Evolutionary conservation across 92 coral and sea anemone genomes (phyloP), one percentile per base, ranked within the genome.

Genomic region (Epizoanthus fatuus): DNA sequence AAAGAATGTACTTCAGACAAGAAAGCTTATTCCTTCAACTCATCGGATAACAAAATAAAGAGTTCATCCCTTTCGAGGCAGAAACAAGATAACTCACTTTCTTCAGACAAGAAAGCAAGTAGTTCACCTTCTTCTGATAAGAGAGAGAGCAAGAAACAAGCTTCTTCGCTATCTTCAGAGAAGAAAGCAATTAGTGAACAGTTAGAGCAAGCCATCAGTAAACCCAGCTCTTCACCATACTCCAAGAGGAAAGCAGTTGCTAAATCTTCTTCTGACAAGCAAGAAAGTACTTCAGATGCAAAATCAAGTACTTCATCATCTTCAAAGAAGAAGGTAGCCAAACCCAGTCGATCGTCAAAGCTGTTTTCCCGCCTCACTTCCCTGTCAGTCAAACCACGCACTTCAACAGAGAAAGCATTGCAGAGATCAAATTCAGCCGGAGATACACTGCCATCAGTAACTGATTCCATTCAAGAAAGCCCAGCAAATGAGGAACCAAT

Each of bases 341-440:
- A 77, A 22, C 82, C 49, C 22, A 77, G 82, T 77, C 82, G 82
- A 17, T 77, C 82, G 3, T 42, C 70, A 42, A 77, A 77, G 70
- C 44, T 77, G 8, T 62, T 77, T 77, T 77, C 82, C 0, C 82
- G 82, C 17, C 32, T 77, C 55, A 77, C n/a, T 10, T 42, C 82
- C 37, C 82, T 77, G 12, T 39, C 82, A 0, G 25, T 77, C 57
- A 77, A 77, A 62, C 82, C 82, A 3, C 82, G 82, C 8, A 37
- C 8, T 8, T 40, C 19, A 42, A 17, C 69, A 60, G 82, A 77
- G n/a, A 77, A 77, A 44, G 38, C 82, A 13, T 62, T 77, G 39
- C 69, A 69, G 3, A 77, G 82, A 40, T 60, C 82, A 10, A 56
- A 42, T 4, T 77, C 82, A 1, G 5, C 71, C 0, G 82, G 35